Evolutionary conservation across 2,797 vertebrate species (phyloP), one percentile per base, ranked within the genome.

Genomic region (Champsocephalus gunnari): DNA sequence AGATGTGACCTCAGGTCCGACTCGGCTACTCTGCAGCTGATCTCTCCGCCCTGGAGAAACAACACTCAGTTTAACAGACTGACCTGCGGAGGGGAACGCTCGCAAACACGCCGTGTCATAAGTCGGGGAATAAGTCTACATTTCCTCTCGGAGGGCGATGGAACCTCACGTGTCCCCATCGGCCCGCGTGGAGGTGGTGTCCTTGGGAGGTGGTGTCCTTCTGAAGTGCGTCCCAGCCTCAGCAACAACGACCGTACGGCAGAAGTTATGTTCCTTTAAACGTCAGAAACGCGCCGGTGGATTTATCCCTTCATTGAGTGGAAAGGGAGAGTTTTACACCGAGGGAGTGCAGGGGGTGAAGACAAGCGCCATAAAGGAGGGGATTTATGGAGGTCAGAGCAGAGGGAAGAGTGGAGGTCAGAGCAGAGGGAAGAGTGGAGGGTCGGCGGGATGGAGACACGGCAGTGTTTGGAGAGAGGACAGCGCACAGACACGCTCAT

Each of bases 371-470:
- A 90, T 94, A 94, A 94, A 94, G 91, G 87, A 84, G 78, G 73
- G 88, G 75, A 95, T 94, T 94, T 94, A 94, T 94, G 92, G 89
- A 90, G 91, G 92, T 94, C 92, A 91, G 84, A 87, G 76, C 82
- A 77, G 90, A 93, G 89, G 85, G 89, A 85, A 89, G 90, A 85
- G 92, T 87, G 91, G 89, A 91, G 90, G 90, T 94, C 92, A 91
- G 84, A 87, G 76, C 82, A 77, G 90, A 93, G 89, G 85, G 89
- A 85, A 89, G 90, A 85, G 92, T 87, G 91, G 89, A 91, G 90
- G 90, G 88, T 93, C 88, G 90, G 91, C 88, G 45, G 89, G 90
- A 93, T 92, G 91, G 91, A 89, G 90, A 93, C 85, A 89, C 90
- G 71, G 87, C 87, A 79, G 87, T 93, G 92, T 93, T 93, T 92